Percentiles rank a stretch among this genome's conserved stretches.
phyloP scores from a whole-genome alignment of 2,888 invertebrate species.

The Drosophila paranaensis region DNA sequence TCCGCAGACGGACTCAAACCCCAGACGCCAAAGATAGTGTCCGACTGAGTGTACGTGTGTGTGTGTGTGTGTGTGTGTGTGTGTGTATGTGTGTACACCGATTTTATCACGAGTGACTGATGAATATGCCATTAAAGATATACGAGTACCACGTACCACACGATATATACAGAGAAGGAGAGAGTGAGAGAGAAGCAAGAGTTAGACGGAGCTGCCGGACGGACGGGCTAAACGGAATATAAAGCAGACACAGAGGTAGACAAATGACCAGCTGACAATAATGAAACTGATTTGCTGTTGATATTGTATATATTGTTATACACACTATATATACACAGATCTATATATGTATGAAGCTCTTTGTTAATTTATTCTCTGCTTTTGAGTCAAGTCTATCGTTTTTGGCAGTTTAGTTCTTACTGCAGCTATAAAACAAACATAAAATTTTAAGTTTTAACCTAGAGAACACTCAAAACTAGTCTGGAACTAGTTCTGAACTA shows the following conservation, averaged over 20 bases:
- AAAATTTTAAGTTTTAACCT: not conserved
- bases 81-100: conserved; percentile 54
- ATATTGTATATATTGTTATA: conserved; percentile 9
- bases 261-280: conserved; percentile 72
- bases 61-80: conserved; percentile 31
- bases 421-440: conserved; percentile 4
- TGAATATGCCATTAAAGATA: conserved; percentile 82
- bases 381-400: not conserved
- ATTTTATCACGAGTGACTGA: conserved; percentile 82
- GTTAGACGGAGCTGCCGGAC: conserved; percentile 10
- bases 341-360: conserved; percentile 9
- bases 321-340: not conserved
- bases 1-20: conserved; percentile 36
- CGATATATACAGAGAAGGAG: not conserved
- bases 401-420: not conserved
- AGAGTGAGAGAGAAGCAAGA: not conserved
- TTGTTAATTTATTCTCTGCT: conserved; percentile 7
- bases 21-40: conserved; percentile 26
- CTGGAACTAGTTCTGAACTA: conserved; percentile 14
- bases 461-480: not conserved
- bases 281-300: conserved; percentile 62
- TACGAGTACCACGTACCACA: conserved; percentile 63
- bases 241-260: conserved; percentile 51
- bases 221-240: conserved; percentile 28
- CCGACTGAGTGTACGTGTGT: conserved; percentile 13